Percentiles rank a stretch among this genome's conserved stretches.
Evolutionary conservation across 2,113 vertebrate genomes (phyloP).

Genomic region (Austrofundulus limnaeus): DNA sequence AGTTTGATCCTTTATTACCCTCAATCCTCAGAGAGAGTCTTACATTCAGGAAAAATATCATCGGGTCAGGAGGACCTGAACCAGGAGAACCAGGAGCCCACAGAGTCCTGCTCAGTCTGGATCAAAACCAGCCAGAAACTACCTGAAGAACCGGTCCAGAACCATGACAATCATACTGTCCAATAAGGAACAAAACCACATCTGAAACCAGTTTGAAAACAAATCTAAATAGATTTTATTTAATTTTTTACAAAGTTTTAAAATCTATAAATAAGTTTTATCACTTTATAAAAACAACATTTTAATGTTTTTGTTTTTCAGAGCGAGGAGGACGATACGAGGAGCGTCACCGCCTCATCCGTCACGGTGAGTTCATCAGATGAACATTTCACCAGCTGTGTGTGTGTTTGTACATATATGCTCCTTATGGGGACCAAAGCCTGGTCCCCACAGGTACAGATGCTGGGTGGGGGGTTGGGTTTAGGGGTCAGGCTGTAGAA

Average conservation of each 20-base stretch:
- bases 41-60: neutral
- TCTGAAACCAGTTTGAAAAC: neutral
- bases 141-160: neutral
- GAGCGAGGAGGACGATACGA: conserved; percentile 64
- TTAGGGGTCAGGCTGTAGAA: too few species aligned
- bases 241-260: neutral
- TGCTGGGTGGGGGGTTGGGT: too few species aligned
- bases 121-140: neutral
- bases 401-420: neutral
- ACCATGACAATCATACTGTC: too few species aligned
- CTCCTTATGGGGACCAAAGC: too few species aligned
- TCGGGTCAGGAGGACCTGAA: neutral
- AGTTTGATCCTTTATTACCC: conserved; percentile 4
- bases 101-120: neutral
- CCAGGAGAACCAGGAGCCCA: neutral
- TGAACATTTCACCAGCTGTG: neutral
- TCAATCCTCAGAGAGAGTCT: neutral
- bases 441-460: too few species aligned
- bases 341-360: conserved; percentile 62
- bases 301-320: conserved; percentile 34
- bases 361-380: conserved; percentile 46
- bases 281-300: neutral
- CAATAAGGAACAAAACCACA: neutral
- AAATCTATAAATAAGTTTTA: too few species aligned
- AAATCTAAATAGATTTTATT: neutral